Conservation (phyloP, 64 coral and sea anemone genomes). For the Porites lutea region DNA sequence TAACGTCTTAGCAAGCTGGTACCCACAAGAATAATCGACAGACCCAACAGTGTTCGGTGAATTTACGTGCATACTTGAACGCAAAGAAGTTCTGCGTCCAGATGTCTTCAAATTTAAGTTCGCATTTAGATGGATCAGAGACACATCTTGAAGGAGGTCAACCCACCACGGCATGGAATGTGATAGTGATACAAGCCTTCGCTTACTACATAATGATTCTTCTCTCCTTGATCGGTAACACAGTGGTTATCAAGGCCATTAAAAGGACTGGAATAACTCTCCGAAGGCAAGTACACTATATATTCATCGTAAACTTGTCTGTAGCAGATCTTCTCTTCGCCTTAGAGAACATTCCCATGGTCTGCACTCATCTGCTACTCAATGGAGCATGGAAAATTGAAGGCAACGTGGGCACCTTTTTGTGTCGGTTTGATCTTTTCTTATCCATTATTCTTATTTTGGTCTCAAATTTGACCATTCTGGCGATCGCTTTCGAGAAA, state of each 20-base stretch:
- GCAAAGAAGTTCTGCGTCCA: neutral
- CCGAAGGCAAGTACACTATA: constrained; percentile 12
- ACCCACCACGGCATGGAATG: neutral
- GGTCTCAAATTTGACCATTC: constrained; percentile 30
- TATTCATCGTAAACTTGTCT: constrained; percentile 29
- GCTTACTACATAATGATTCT: constrained; percentile 3
- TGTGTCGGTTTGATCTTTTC: constrained; percentile 24
- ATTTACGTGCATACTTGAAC: neutral
- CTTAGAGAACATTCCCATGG: constrained; percentile 16
- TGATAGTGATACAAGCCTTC: neutral
- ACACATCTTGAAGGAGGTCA: neutral
- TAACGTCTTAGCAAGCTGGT: too few relatives aligned
- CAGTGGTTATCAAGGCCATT: constrained; percentile 9
- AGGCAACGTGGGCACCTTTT: neutral
- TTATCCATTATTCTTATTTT: constrained; percentile 18
- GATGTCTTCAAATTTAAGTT: neutral
- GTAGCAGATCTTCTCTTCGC: constrained; percentile 34
- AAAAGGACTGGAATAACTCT: neutral
- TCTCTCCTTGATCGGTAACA: constrained; percentile 8
- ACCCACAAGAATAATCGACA: too few relatives aligned
- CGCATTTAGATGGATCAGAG: neutral
- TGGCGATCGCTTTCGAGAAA: constrained; percentile 7
- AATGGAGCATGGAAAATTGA: neutral
- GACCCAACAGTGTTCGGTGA: neutral
- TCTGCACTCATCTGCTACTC: neutral